Conservation (phyloP, 2,113 vertebrate species). For the Chaetodon auriga region DNA sequence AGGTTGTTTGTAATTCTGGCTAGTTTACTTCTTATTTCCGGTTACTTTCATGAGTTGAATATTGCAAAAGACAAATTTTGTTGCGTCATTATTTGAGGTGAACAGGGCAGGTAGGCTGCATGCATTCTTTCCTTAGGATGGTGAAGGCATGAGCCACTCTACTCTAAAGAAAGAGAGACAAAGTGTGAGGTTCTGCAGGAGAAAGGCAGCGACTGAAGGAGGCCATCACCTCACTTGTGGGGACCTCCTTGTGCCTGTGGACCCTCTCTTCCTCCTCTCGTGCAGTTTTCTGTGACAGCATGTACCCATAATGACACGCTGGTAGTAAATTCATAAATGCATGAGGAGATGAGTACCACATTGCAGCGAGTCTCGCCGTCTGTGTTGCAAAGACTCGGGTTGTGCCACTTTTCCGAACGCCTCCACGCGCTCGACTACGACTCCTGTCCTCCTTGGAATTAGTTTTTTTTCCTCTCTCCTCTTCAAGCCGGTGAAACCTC, state of each 20-base stretch:
- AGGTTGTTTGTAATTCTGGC: too few relatives aligned
- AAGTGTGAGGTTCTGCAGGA: neutral
- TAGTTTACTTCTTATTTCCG: too few relatives aligned
- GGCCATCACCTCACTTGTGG: neutral
- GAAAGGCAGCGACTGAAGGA: neutral
- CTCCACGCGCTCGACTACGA: slow-evolving; percentile 35
- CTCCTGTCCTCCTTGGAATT: slow-evolving; percentile 65
- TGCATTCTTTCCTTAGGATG: too few relatives aligned
- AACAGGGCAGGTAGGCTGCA: too few relatives aligned
- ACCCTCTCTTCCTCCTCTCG: neutral
- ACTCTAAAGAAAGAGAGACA: too few relatives aligned
- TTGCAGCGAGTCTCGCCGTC: slow-evolving; percentile 50
- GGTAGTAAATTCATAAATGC: slow-evolving; percentile 42
- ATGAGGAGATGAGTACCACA: slow-evolving; percentile 50
- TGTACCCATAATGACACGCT: slow-evolving; percentile 14
- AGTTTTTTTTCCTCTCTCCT: neutral
- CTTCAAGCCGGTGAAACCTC: slow-evolving; percentile 55
- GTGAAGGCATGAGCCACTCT: too few relatives aligned
- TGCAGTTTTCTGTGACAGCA: slow-evolving; percentile 1
- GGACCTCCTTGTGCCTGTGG: neutral
- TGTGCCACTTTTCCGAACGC: slow-evolving; percentile 45
- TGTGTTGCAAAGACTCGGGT: slow-evolving; percentile 50
- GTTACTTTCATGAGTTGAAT: too few relatives aligned
- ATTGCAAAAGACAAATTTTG: too few relatives aligned
- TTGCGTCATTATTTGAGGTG: too few relatives aligned